A percentile compares a stretch with the other conserved stretches of the same genome.
phyloP scores from a whole-genome alignment of 2,888 invertebrate genomes.

The Exephanes ischioxanthus region DNA sequence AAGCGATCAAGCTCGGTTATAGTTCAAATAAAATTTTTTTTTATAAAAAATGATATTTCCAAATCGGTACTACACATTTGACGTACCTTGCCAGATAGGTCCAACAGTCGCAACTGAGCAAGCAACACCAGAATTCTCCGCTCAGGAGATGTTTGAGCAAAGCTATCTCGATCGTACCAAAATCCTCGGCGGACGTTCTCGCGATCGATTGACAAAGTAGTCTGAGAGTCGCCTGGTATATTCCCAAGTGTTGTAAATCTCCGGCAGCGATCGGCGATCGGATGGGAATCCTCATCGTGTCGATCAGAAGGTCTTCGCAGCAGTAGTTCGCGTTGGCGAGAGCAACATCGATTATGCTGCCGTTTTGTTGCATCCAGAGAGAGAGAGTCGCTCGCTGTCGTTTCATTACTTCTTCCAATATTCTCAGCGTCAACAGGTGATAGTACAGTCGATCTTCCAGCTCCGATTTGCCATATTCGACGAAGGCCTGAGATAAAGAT shows the following conservation, averaged over 20 bases:
- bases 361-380: constrained; percentile 52
- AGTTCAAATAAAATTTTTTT: background rate
- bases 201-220: constrained; percentile 74
- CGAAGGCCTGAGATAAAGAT: constrained; percentile 73
- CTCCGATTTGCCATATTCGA: constrained; percentile 70
- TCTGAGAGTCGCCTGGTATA: constrained; percentile 79
- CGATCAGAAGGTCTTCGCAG: constrained; percentile 43
- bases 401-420: constrained; percentile 75
- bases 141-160: constrained; percentile 79
- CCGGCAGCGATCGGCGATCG: constrained; percentile 53
- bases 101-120: constrained; percentile 80
- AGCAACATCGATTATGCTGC: constrained; percentile 46
- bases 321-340: constrained; percentile 46
- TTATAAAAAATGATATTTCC: background rate
- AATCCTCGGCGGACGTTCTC: constrained; percentile 73
- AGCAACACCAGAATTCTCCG: constrained; percentile 77
- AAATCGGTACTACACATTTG: background rate
- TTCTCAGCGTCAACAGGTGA: constrained; percentile 76
- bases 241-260: constrained; percentile 62
- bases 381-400: background rate
- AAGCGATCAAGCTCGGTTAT: constrained; percentile 33
- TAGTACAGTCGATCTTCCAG: constrained; percentile 73
- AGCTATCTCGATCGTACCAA: constrained; percentile 73
- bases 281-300: constrained; percentile 70
- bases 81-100: constrained; percentile 79